phyloP scores from a whole-genome alignment of 2,888 invertebrate genomes.

The Lasioglossum lativentre region DNA sequence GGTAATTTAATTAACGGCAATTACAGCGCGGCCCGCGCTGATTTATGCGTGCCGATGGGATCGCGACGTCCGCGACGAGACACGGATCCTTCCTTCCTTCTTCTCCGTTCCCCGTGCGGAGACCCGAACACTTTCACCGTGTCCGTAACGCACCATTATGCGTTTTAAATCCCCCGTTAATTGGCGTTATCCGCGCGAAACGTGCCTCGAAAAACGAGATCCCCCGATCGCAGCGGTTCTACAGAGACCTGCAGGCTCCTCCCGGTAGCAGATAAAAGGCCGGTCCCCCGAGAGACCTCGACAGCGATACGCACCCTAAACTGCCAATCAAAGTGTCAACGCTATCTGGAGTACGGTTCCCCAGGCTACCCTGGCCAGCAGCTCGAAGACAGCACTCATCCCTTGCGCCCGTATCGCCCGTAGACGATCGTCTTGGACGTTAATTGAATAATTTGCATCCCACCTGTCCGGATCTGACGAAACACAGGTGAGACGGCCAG shows the following conservation, averaged over 20 bases:
- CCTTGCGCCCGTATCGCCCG: conserved; percentile 37
- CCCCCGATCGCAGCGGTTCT: neutral
- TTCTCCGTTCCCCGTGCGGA: conserved; percentile 19
- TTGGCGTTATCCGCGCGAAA: conserved; percentile 56
- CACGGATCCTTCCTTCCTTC: conserved; percentile 44
- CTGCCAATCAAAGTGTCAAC: conserved; percentile 80
- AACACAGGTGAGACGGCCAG: conserved; percentile 54
- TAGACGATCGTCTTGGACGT: conserved; percentile 63
- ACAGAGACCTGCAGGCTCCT: neutral
- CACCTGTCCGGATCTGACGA: conserved; percentile 77
- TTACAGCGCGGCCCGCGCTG: conserved; percentile 61
- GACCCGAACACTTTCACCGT: conserved; percentile 61
- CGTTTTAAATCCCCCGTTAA: conserved; percentile 59
- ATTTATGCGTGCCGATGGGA: conserved; percentile 67
- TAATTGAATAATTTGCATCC: conserved; percentile 83
- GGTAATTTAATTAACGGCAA: conserved; percentile 74
- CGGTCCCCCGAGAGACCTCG: neutral
- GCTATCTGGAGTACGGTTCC: conserved; percentile 73
- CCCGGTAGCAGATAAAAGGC: conserved; percentile 5
- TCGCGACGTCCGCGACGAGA: conserved; percentile 53
- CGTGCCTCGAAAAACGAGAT: conserved; percentile 36
- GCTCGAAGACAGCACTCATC: conserved; percentile 24
- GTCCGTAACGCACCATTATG: conserved; percentile 49
- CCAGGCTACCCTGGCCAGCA: conserved; percentile 23
- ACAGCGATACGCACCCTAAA: conserved; percentile 60